A percentile compares a stretch with the other conserved stretches of the same genome.
Conservation (phyloP, 2,797 vertebrate species). For the Karalla daura region DNA sequence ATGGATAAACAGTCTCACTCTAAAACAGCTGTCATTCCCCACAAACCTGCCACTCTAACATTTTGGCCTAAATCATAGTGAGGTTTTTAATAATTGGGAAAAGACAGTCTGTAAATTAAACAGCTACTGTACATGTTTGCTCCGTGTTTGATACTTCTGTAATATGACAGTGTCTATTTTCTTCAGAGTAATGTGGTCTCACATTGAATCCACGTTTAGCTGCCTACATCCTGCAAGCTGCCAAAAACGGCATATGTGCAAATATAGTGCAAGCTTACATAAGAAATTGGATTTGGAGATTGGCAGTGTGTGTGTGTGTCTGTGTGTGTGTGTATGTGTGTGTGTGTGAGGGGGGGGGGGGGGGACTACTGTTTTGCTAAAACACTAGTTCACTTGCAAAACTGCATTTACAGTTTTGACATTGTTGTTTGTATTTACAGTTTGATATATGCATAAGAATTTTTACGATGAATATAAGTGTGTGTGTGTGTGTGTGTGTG, state of each 20-base stretch:
- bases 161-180: constrained; percentile 39
- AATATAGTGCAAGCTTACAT: constrained; percentile 55
- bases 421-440: background rate
- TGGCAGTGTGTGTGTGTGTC: constrained; percentile 7
- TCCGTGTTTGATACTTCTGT: constrained; percentile 23
- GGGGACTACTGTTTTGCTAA: background rate
- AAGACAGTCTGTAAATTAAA: constrained; percentile 14
- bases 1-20: too few relatives aligned
- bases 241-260: constrained; percentile 60
- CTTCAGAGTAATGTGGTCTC: constrained; percentile 41
- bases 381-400: constrained; percentile 10
- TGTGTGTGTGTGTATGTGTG: constrained; percentile 9
- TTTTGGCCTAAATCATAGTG: background rate
- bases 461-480: background rate
- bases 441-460: background rate
- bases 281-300: constrained; percentile 63
- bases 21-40: constrained; percentile 1
- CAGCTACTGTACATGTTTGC: constrained; percentile 11
- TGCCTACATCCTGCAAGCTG: constrained; percentile 48
- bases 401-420: background rate
- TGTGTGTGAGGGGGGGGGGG: constrained; percentile 14
- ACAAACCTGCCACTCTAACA: too few relatives aligned
- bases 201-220: constrained; percentile 43
- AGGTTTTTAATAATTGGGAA: background rate
- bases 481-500: background rate